Evolutionary conservation across 2,113 vertebrate genomes (phyloP), one percentile per base, ranked within the genome.

Genomic region (Ibidorhyncha struthersii): DNA sequence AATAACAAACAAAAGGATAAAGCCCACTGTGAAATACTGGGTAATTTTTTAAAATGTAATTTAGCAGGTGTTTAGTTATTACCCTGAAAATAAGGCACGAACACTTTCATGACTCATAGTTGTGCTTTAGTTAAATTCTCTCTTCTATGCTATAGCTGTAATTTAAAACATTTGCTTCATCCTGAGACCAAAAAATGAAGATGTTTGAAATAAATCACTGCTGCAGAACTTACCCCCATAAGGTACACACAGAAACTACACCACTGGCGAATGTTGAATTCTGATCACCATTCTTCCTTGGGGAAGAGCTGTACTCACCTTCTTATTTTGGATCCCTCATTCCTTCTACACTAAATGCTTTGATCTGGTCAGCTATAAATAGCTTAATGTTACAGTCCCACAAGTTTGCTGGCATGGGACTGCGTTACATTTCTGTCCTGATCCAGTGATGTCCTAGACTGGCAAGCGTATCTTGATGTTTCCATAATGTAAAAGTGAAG

Each of bases 11-110:
- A 73, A 86, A 88, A 89, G 15, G 45, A 90, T 77, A 95, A 97
- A 95, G 77, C 34, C 26, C 45, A 73, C 66, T 90, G 50, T 70
- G 93, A 96, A 94, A 90, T 66, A 77, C 25, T 2, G 12, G 82
- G 76, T 79, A 89, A 58, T 79, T 94, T 93, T 97, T 77, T 25
- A 0, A 89, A 94, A 96, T 72, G 84, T 40, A 96, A 85, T 96
- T 95, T 93, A 97, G 78, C 86, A 87, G 91, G 81, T 96, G 95
- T 92, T 96, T 95, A 91, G 93, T 91, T 94, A 96, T 94, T 89
- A 96, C 70, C 34, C 94, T 89, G 86, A 87, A 96, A 95, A 96
- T 78, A 92, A 94, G 58, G 50, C 74, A 92, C 5, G 19, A 94
- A 90, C 38, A 53, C 49, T 92, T 94, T 90, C 85, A 92, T 97